Evolutionary conservation across 2,797 vertebrate genomes (phyloP).

Genomic region (Cyprinodon diabolis): DNA sequence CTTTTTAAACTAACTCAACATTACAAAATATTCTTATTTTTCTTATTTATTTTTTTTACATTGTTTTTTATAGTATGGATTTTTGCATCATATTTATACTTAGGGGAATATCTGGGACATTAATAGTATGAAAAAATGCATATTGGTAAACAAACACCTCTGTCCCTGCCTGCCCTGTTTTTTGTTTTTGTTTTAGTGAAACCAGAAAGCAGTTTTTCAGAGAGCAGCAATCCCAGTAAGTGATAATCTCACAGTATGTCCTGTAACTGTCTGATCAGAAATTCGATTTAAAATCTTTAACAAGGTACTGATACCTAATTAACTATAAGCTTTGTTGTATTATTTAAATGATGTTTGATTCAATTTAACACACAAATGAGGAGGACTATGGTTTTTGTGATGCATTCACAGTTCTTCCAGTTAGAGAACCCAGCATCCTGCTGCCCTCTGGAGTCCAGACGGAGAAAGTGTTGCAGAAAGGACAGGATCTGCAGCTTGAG

Average conservation of each 20-base stretch:
- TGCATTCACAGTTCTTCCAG: conserved; percentile 78
- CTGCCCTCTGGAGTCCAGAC: conserved; percentile 85
- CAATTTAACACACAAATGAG: conserved; percentile 19
- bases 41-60: neutral
- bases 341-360: conserved; percentile 13
- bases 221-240: conserved; percentile 41
- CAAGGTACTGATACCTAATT: conserved; percentile 10
- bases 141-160: neutral
- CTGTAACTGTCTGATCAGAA: neutral
- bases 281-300: neutral
- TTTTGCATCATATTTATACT: conserved; percentile 38
- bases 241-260: conserved; percentile 19
- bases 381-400: conserved; percentile 8
- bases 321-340: neutral
- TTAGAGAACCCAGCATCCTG: conserved; percentile 86
- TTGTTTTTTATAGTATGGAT: conserved; percentile 2
- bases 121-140: conserved; percentile 18
- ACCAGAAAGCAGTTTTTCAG: conserved; percentile 30
- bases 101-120: neutral
- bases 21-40: neutral
- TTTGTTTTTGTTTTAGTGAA: conserved; percentile 54
- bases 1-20: neutral
- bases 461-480: conserved; percentile 82
- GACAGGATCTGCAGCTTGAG: conserved; percentile 86
- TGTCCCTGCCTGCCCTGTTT: neutral